A percentile compares a stretch with the other conserved stretches of the same genome.
These are phyloP conservation scores for Diplodus puntazzo DNA, from an alignment of 2,797 vertebrate genomes.

Conservation along the genomic window DNA sequence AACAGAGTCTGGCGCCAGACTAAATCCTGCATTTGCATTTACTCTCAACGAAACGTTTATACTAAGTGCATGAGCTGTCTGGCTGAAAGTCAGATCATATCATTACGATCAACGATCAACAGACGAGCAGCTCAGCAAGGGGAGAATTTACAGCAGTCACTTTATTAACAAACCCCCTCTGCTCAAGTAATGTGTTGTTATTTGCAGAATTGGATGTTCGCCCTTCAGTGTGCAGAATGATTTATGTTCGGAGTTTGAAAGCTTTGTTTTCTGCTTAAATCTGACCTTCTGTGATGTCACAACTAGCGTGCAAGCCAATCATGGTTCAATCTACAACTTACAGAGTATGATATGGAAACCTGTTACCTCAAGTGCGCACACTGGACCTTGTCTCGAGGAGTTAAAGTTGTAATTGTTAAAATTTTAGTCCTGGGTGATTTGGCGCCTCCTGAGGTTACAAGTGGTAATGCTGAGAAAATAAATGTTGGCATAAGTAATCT, in stretches of 20 bases:
- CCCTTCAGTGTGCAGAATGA: not conserved
- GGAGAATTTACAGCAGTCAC: not conserved
- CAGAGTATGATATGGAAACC: not conserved
- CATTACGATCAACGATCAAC: not conserved
- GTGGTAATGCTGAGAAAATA: not conserved
- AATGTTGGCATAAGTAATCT: too few species aligned
- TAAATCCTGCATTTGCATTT: conserved; percentile 44
- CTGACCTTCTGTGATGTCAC: not conserved
- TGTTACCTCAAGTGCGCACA: not conserved
- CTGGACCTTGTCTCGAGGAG: not conserved
- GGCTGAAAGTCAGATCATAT: not conserved
- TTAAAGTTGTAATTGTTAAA: not conserved
- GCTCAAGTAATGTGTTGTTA: not conserved
- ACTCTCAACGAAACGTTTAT: conserved; percentile 39
- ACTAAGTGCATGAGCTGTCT: conserved; percentile 7
- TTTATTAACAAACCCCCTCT: not conserved
- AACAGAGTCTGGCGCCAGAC: conserved; percentile 28
- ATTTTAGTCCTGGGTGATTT: not conserved
- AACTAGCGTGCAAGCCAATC: not conserved
- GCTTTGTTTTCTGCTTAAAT: not conserved
- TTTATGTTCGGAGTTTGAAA: not conserved
- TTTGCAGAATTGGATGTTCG: not conserved
- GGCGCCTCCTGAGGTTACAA: not conserved
- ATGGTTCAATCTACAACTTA: not conserved
- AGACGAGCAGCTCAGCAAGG: not conserved